These are phyloP conservation scores for Xiphorhynchus elegans DNA, from an alignment of 2,113 vertebrate species.

Conservation along the genomic window DNA sequence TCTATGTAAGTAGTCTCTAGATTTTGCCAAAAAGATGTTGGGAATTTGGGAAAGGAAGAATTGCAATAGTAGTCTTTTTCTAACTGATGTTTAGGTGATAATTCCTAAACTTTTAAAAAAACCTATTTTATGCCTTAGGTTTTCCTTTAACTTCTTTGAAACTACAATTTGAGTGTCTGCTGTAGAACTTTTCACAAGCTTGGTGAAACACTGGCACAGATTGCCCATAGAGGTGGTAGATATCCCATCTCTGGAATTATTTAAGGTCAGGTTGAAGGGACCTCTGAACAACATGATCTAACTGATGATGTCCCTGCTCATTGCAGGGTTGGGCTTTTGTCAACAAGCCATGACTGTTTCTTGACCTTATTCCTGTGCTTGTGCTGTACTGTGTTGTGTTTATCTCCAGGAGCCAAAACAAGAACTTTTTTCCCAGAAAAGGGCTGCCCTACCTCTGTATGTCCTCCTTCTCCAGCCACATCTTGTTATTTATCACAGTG, in stretches of 20 bases:
- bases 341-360: not conserved
- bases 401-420: not conserved
- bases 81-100: not conserved
- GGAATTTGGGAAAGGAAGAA: not conserved
- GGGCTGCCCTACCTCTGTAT: not conserved
- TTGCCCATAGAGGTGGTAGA: not conserved
- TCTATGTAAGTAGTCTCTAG: not conserved
- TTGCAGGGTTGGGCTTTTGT: not conserved
- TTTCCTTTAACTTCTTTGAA: not conserved
- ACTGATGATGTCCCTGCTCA: not conserved
- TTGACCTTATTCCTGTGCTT: not conserved
- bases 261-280: not conserved
- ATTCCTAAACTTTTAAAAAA: not conserved
- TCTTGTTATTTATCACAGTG: not conserved
- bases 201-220: not conserved
- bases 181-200: not conserved
- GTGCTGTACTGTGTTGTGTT: not conserved
- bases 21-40: not conserved
- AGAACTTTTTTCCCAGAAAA: not conserved
- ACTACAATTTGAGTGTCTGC: not conserved
- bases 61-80: not conserved
- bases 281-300: not conserved
- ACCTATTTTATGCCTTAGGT: not conserved
- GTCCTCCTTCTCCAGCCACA: not conserved
- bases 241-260: not conserved